Base-by-base conservation (phyloP, 2,113 vertebrate genomes). In the Phycodurus eques region DNA sequence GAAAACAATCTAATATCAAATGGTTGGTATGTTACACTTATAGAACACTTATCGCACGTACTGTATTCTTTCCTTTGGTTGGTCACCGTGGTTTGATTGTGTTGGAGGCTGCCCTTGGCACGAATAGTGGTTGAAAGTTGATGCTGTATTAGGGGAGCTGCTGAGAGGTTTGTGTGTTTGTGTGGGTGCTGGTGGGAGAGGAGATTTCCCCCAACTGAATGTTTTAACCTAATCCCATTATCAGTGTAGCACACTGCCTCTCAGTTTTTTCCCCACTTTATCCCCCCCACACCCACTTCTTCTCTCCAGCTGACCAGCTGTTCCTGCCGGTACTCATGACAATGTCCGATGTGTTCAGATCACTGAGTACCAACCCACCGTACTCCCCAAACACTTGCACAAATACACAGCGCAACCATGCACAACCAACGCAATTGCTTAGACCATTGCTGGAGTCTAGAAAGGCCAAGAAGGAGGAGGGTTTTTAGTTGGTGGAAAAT, bases 241-340 rank as follows among this genome's bases (percentile, higher is more conserved):
- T 93, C 95, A 96, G 95, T 94, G 87, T 87, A 90, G 83, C 91
- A 91, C 89, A 89, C 90, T 91, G 87, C 89, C 91, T 92, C 92
- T 84, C 85, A 86, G 90, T 91, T 91, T 71, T 82, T 78, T 85
- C 87, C 92, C 89, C 79, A 85, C 88, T 92, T 92, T 80, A 81
- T 92, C 88, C 92, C 91, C 91, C 80, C 81, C 92, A 91, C 86
- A 82, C 92, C 91, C 86, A 81, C 78, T 90, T 90, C 90, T 70
- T 88, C 92, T 94, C 84, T 86, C 94, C 94, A 93, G 95, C 94
- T 96, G 93, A 95, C 95, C 97, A 98, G 96, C 97, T 98, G 96
- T 98, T 96, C 95, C 94, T 90, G 85, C 87, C 92, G 94, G 93
- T 95, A 95, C 94, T 96, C 92, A 67, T 85, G 88, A 96, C 95